These are phyloP conservation scores for Schlechtendalia chinensis DNA, from an alignment of 1,140 invertebrate species.

Conservation along the genomic window DNA sequence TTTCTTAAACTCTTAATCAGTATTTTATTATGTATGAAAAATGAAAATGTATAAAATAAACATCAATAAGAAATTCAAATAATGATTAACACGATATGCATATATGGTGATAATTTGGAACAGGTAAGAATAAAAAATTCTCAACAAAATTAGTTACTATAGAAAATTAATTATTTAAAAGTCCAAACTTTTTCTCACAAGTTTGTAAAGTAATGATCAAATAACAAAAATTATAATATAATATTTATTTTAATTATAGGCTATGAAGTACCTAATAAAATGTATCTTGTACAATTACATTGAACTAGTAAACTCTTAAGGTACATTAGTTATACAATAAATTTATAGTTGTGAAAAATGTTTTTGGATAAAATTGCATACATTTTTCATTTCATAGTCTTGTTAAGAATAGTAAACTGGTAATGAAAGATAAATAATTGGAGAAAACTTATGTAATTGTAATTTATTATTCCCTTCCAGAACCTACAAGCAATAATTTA, in stretches of 20 bases:
- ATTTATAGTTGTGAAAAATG: not conserved
- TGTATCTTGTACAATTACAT: not conserved
- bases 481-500: slow-evolving; percentile 11
- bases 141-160: too few species aligned
- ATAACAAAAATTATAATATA: too few species aligned
- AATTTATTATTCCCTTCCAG: slow-evolving; percentile 2
- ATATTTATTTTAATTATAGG: too few species aligned
- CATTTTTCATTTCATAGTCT: not conserved
- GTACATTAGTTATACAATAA: not conserved
- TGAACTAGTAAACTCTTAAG: not conserved
- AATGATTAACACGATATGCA: too few species aligned
- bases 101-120: too few species aligned
- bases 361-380: not conserved
- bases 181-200: too few species aligned
- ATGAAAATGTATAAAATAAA: not conserved
- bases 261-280: too few species aligned
- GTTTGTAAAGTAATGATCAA: too few species aligned
- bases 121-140: too few species aligned
- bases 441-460: not conserved
- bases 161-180: too few species aligned
- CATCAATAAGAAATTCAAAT: too few species aligned
- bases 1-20: not conserved
- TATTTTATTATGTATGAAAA: not conserved
- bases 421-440: slow-evolving; percentile 6
- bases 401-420: not conserved